These are phyloP conservation scores for Tetraodon nigroviridis DNA, from an alignment of 2,113 vertebrate genomes.

Conservation along the genomic window DNA sequence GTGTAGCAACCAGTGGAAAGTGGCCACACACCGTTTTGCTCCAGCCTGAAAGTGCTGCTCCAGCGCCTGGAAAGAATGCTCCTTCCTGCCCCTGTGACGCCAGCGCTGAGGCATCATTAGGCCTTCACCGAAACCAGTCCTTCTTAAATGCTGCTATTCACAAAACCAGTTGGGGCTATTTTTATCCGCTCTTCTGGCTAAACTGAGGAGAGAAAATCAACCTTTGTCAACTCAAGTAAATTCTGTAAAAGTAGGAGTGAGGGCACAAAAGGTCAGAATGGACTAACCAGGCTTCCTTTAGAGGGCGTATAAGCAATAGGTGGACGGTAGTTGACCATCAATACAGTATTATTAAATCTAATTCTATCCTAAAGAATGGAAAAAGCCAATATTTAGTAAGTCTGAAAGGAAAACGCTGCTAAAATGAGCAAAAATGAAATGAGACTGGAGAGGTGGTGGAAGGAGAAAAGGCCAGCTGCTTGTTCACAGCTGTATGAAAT, in stretches of 20 bases:
- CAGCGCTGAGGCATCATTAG: slow-evolving; percentile 55
- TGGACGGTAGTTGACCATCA: no score
- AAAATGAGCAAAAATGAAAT: slow-evolving; percentile 16
- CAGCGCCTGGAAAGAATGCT: slow-evolving; percentile 64
- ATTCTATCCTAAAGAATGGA: no score
- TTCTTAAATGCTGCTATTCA: slow-evolving; percentile 67
- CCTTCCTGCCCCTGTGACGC: slow-evolving; percentile 33
- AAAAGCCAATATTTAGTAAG: neutral
- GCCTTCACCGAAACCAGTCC: slow-evolving; percentile 37
- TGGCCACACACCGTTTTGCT: slow-evolving; percentile 40
- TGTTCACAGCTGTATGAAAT: slow-evolving; percentile 53
- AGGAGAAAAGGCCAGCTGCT: slow-evolving; percentile 52
- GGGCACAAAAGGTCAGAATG: neutral
- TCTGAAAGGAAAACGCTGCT: slow-evolving; percentile 18
- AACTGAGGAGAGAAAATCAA: slow-evolving; percentile 34
- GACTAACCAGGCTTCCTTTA: no score
- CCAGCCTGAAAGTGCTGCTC: slow-evolving; percentile 47
- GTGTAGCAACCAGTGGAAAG: slow-evolving; percentile 38
- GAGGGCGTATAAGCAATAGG: no score
- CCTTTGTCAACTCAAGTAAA: slow-evolving; percentile 23
- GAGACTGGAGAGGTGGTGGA: slow-evolving; percentile 12
- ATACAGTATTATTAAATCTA: no score
- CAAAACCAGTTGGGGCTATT: slow-evolving; percentile 44
- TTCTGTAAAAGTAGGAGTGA: slow-evolving; percentile 25
- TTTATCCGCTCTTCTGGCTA: slow-evolving; percentile 5